These are phyloP conservation scores for Dryococelus australis DNA, from an alignment of 2,888 invertebrate species.

Conservation along the genomic window DNA sequence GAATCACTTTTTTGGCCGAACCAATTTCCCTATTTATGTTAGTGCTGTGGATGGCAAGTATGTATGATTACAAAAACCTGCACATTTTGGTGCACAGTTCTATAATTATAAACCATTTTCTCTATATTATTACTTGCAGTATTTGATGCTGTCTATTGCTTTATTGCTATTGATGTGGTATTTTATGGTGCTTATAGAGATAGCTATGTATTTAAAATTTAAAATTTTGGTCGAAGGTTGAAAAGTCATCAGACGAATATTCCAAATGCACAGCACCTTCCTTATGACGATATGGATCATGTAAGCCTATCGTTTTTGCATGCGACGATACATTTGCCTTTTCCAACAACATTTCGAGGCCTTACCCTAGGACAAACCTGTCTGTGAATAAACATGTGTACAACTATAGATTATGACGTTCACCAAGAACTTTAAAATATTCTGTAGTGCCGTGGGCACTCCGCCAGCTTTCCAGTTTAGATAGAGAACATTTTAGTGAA, in stretches of 20 bases:
- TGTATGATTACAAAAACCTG: background rate
- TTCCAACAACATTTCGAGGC: background rate
- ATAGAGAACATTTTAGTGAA: too few relatives aligned
- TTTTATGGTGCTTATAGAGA: background rate
- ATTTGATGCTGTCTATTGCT: background rate
- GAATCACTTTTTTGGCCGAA: background rate
- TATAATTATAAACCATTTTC: background rate
- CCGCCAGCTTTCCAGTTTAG: too few relatives aligned
- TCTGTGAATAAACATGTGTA: slow-evolving; percentile 20
- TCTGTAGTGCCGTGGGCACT: too few relatives aligned
- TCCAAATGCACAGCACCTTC: background rate
- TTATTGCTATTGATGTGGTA: background rate
- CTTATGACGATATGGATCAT: background rate
- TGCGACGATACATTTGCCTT: slow-evolving; percentile 21
- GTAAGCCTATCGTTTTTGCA: background rate
- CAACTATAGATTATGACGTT: slow-evolving; percentile 22
- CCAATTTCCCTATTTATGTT: background rate
- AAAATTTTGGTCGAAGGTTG: background rate
- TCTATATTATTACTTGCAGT: background rate
- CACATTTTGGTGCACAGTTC: background rate
- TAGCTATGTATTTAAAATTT: background rate
- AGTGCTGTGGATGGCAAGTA: background rate
- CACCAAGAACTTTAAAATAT: too few relatives aligned
- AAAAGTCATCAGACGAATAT: background rate
- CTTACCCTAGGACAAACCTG: background rate